These are phyloP conservation scores for Pogonophryne albipinna DNA, from an alignment of 2,797 vertebrate genomes.

Conservation along the genomic window DNA sequence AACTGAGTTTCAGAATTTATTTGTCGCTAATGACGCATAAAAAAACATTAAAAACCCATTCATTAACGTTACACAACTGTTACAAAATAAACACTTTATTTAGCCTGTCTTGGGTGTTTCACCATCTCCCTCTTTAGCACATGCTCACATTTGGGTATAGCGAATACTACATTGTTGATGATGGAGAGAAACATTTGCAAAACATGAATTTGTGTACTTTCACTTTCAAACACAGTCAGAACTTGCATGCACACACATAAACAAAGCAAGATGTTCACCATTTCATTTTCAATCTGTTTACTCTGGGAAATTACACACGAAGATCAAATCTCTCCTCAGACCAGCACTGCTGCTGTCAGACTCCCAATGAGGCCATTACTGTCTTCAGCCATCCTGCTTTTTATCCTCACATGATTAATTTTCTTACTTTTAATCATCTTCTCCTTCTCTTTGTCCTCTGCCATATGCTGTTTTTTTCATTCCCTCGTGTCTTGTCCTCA, in stretches of 20 bases:
- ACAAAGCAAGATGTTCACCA: background rate
- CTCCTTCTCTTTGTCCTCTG: slow-evolving; percentile 12
- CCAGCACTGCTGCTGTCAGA: slow-evolving; percentile 27
- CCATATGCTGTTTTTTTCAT: slow-evolving; percentile 1
- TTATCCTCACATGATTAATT: slow-evolving; percentile 14
- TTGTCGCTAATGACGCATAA: background rate
- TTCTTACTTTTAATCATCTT: slow-evolving; percentile 6
- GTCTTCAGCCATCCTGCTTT: slow-evolving; percentile 20
- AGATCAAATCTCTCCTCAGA: slow-evolving; percentile 27
- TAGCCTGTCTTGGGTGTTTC: background rate
- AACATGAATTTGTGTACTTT: background rate
- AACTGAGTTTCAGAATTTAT: background rate
- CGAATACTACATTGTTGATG: background rate
- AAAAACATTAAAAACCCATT: background rate
- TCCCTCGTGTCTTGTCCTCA: background rate
- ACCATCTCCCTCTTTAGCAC: background rate
- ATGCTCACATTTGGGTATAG: background rate
- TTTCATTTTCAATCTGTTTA: slow-evolving; percentile 1
- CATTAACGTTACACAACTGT: background rate
- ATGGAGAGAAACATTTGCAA: background rate
- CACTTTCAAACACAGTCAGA: background rate
- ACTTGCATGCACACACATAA: background rate
- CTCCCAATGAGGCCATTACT: slow-evolving; percentile 48
- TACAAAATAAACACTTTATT: background rate
- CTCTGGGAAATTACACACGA: slow-evolving; percentile 26